A percentile compares a stretch with the other conserved stretches of the same genome.
phyloP scores from a whole-genome alignment of 2,888 invertebrate species.

The Carterocephalus palaemon region DNA sequence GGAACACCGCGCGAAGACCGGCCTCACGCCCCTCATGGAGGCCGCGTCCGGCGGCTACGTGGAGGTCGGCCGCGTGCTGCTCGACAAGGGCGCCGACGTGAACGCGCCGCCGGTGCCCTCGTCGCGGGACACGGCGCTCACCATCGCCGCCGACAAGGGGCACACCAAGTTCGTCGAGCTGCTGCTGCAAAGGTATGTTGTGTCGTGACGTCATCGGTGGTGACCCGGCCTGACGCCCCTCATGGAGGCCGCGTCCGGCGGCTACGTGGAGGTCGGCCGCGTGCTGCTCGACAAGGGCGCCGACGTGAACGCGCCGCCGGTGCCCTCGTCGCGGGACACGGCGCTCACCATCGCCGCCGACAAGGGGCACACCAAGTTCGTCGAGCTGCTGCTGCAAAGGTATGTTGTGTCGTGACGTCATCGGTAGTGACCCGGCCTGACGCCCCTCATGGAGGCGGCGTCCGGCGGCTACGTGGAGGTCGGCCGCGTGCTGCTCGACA shows the following conservation, averaged over 20 bases:
- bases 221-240: conserved; percentile 98
- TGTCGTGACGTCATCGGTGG: no score
- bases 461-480: conserved; percentile 99
- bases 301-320: conserved; percentile 99
- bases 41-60: conserved; percentile 99
- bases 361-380: conserved; percentile 97
- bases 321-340: conserved; percentile 98
- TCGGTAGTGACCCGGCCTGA: no score
- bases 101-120: conserved; percentile 99
- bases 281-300: conserved; percentile 97
- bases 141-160: conserved; percentile 99
- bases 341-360: conserved; percentile 99
- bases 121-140: conserved; percentile 97
- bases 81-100: conserved; percentile 98
- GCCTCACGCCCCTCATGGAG: conserved; percentile 99
- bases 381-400: conserved; percentile 87
- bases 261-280: conserved; percentile 98
- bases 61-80: conserved; percentile 96
- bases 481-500: conserved; percentile 95
- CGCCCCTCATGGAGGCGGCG: conserved; percentile 99
- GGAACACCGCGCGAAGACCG: conserved; percentile 99
- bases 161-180: conserved; percentile 95
- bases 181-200: conserved; percentile 83
- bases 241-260: conserved; percentile 99
- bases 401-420: no score